Percentiles rank a stretch among this genome's conserved stretches.
Conservation (phyloP, 2,797 vertebrate genomes). For the Sebastes taczanowskii region DNA sequence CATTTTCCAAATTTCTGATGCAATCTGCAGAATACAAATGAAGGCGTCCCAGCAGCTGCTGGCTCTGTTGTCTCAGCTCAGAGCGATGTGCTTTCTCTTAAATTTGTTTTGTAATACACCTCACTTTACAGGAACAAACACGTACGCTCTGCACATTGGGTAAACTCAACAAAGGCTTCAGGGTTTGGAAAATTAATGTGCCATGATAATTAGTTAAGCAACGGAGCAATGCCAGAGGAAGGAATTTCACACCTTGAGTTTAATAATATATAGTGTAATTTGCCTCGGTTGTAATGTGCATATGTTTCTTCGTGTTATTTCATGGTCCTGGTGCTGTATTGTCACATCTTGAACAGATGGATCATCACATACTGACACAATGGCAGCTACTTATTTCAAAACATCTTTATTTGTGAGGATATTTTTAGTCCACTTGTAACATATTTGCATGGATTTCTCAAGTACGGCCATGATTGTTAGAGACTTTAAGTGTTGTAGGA, state of each 20-base stretch:
- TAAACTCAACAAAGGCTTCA: slow-evolving; percentile 74
- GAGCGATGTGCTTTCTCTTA: slow-evolving; percentile 53
- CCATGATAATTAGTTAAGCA: slow-evolving; percentile 82
- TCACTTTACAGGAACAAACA: slow-evolving; percentile 63
- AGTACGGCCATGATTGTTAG: background rate
- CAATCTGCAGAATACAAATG: slow-evolving; percentile 78
- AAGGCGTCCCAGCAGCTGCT: slow-evolving; percentile 66
- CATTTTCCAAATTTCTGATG: slow-evolving; percentile 77
- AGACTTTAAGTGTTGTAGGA: background rate
- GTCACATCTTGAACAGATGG: slow-evolving; percentile 47
- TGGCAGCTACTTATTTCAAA: slow-evolving; percentile 1
- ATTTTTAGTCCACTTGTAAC: background rate
- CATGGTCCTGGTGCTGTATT: slow-evolving; percentile 36
- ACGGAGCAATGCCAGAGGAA: slow-evolving; percentile 66
- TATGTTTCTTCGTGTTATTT: slow-evolving; percentile 64
- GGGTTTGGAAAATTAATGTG: slow-evolving; percentile 77
- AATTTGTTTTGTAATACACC: slow-evolving; percentile 70
- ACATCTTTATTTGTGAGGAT: slow-evolving; percentile 1
- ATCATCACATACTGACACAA: slow-evolving; percentile 14
- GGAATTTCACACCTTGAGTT: slow-evolving; percentile 80
- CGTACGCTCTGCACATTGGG: slow-evolving; percentile 50
- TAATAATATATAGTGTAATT: slow-evolving; percentile 75
- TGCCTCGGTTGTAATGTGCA: slow-evolving; percentile 60
- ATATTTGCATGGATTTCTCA: background rate
- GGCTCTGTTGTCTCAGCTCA: slow-evolving; percentile 46